Conservation (phyloP, 2,797 vertebrate genomes). For the Corythornis leucogaster region DNA sequence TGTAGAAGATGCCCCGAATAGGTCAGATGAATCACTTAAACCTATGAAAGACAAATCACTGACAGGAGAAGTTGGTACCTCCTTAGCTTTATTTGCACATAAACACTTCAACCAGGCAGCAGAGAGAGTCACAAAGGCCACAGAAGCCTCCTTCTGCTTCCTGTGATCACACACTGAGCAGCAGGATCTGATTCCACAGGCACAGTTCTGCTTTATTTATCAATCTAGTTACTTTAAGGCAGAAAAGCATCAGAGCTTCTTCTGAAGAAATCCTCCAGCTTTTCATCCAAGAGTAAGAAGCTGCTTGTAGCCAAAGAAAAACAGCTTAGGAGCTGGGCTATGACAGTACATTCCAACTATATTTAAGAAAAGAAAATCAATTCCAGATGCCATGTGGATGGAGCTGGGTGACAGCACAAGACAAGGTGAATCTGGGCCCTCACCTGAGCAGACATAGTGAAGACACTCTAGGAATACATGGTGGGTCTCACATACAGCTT, state of each 20-base stretch:
- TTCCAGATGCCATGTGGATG: neutral
- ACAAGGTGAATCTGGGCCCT: neutral
- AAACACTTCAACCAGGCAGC: neutral
- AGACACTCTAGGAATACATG: neutral
- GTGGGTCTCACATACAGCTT: neutral
- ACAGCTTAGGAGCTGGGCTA: neutral
- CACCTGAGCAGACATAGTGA: neutral
- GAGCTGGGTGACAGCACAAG: neutral
- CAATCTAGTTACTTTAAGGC: constrained; percentile 6
- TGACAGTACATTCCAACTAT: neutral
- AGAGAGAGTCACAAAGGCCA: neutral
- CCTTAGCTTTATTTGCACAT: neutral
- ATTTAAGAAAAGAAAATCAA: neutral
- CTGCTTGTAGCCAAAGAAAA: neutral
- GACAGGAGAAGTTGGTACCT: neutral
- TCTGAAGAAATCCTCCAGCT: constrained; percentile 35
- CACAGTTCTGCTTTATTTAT: constrained; percentile 18
- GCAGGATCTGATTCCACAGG: neutral
- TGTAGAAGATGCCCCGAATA: neutral
- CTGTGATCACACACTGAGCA: neutral
- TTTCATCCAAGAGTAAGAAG: neutral
- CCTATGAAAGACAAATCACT: neutral
- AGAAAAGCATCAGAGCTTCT: neutral
- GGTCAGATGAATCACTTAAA: neutral
- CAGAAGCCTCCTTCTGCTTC: neutral